Evolutionary conservation across 2,113 vertebrate species (phyloP).

Genomic region (Larimichthys crocea): DNA sequence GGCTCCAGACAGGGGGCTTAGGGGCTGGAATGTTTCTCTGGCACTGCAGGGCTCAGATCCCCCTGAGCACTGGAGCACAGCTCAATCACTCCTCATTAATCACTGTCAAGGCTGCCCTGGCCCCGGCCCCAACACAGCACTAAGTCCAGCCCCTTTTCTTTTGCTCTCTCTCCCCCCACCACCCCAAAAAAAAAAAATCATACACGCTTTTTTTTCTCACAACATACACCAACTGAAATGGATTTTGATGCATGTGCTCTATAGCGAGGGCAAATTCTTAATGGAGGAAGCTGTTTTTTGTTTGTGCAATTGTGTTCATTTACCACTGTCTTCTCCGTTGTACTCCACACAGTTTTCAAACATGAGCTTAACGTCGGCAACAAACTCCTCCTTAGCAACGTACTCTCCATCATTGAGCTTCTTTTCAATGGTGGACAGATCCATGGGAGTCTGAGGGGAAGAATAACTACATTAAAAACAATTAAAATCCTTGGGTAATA

Average conservation of each 20-base stretch:
- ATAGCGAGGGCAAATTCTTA: background rate
- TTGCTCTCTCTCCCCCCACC: constrained; percentile 30
- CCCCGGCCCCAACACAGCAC: constrained; percentile 64
- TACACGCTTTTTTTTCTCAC: constrained; percentile 39
- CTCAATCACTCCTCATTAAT: constrained; percentile 87
- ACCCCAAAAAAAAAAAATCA: constrained; percentile 17
- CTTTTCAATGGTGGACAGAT: constrained; percentile 96
- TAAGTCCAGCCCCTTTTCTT: constrained; percentile 57
- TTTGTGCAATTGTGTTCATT: constrained; percentile 57
- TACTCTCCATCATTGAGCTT: constrained; percentile 95
- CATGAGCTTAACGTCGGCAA: constrained; percentile 96
- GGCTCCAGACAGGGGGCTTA: constrained; percentile 83
- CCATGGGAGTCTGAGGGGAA: constrained; percentile 92
- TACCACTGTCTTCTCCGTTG: constrained; percentile 97
- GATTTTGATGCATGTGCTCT: constrained; percentile 1
- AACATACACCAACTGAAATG: constrained; percentile 1
- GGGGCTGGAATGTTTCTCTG: constrained; percentile 84
- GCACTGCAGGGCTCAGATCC: constrained; percentile 78
- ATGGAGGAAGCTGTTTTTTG: background rate
- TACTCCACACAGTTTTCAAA: constrained; percentile 98
- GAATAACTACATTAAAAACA: background rate
- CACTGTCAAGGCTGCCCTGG: constrained; percentile 81
- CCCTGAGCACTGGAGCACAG: constrained; percentile 79
- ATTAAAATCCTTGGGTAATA: background rate
- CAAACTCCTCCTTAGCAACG: constrained; percentile 94